phyloP scores from a whole-genome alignment of 2,797 vertebrate genomes.

The Aselliscus stoliczkanus region DNA sequence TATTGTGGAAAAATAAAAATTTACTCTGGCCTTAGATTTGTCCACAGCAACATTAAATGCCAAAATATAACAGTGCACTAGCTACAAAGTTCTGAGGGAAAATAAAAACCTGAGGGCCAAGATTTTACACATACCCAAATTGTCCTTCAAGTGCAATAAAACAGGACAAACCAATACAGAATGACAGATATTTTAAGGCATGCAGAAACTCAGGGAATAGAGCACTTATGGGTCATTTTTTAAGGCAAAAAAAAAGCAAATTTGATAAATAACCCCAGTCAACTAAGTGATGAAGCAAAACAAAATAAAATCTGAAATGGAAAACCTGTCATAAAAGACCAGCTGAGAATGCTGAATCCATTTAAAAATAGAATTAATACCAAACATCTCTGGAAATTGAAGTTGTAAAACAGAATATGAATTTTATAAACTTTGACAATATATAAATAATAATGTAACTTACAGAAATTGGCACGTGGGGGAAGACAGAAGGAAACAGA shows the following conservation, averaged over 20 bases:
- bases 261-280: conserved; percentile 63
- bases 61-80: not conserved
- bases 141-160: conserved; percentile 47
- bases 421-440: conserved; percentile 32
- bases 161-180: conserved; percentile 29
- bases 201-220: not conserved
- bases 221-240: conserved; percentile 40
- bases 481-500: not conserved
- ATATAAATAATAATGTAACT: conserved; percentile 30
- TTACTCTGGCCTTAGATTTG: not conserved
- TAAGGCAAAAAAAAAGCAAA: not conserved
- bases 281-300: conserved; percentile 63
- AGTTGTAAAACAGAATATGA: not conserved
- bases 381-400: conserved; percentile 21
- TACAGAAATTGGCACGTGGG: not conserved
- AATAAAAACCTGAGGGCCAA: conserved; percentile 9
- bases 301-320: conserved; percentile 61
- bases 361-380: conserved; percentile 54
- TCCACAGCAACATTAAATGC: not conserved
- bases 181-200: conserved; percentile 27
- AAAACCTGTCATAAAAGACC: conserved; percentile 46
- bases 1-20: not conserved
- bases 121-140: conserved; percentile 43
- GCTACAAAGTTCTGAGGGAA: not conserved
- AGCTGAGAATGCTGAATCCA: not conserved